Conservation (phyloP, 1,140 invertebrate genomes). For the Sycobia sp. region DNA sequence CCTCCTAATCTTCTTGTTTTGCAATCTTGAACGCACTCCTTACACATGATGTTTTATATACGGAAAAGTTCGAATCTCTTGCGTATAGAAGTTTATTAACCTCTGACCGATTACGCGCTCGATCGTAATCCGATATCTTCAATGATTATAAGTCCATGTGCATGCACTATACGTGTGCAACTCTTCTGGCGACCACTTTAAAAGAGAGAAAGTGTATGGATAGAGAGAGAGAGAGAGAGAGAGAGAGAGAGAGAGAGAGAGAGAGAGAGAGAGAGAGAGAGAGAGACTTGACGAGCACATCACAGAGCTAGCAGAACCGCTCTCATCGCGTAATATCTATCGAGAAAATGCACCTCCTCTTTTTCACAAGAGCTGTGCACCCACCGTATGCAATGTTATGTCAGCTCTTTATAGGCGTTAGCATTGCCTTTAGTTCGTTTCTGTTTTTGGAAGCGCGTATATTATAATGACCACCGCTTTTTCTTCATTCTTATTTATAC, state of each 20-base stretch:
- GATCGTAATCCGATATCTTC: neutral
- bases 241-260: neutral
- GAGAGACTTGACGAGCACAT: too few species aligned
- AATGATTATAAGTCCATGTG: too few species aligned
- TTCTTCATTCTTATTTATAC: neutral
- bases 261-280: neutral
- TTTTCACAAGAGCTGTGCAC: neutral
- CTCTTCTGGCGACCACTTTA: neutral
- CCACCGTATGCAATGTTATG: neutral
- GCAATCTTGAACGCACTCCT: neutral
- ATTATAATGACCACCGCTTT: neutral
- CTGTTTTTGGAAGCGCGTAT: too few species aligned
- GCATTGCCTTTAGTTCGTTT: too few species aligned
- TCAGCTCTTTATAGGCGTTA: neutral
- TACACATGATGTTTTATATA: neutral
- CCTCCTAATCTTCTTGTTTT: too few species aligned
- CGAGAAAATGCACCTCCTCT: neutral
- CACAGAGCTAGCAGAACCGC: too few species aligned
- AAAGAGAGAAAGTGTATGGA: too few species aligned
- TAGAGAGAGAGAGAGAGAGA: neutral
- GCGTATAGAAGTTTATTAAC: neutral
- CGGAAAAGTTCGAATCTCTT: neutral
- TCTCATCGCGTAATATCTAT: conserved; percentile 2
- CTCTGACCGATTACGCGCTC: neutral
- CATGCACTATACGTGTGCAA: too few species aligned